Conservation (phyloP, 2,113 vertebrate species). For the Mellivora capensis region DNA sequence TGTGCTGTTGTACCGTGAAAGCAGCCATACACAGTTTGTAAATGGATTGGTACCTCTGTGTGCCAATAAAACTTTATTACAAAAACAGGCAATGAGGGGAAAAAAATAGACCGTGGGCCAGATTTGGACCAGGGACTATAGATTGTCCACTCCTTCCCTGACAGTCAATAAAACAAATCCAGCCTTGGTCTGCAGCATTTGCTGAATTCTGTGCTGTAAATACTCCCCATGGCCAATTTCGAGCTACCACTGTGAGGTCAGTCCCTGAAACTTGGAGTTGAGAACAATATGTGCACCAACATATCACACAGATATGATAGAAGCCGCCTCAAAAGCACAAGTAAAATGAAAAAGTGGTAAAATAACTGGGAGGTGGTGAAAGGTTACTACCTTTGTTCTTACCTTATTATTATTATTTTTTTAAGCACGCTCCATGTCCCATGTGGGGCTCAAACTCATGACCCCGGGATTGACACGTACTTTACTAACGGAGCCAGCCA, state of each 20-base stretch:
- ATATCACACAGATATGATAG: background rate
- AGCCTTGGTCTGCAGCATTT: background rate
- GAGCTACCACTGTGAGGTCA: background rate
- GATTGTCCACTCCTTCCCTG: background rate
- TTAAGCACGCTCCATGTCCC: background rate
- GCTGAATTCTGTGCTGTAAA: background rate
- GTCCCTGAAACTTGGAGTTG: background rate
- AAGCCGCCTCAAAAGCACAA: background rate
- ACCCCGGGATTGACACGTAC: background rate
- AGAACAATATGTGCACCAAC: background rate
- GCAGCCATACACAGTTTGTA: background rate
- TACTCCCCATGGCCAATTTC: background rate
- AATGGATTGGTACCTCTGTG: background rate
- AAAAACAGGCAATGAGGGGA: background rate
- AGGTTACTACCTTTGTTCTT: background rate
- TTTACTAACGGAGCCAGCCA: background rate
- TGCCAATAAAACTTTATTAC: slow-evolving; percentile 20
- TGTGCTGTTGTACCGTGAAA: background rate
- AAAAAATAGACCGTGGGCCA: background rate
- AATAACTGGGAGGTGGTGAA: background rate
- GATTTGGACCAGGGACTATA: background rate
- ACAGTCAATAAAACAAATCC: background rate
- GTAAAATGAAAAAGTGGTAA: background rate
- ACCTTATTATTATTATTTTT: background rate
- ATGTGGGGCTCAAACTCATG: background rate